Evolutionary conservation across 2,797 vertebrate species (phyloP).

Genomic region (Sebastiscus tertius): DNA sequence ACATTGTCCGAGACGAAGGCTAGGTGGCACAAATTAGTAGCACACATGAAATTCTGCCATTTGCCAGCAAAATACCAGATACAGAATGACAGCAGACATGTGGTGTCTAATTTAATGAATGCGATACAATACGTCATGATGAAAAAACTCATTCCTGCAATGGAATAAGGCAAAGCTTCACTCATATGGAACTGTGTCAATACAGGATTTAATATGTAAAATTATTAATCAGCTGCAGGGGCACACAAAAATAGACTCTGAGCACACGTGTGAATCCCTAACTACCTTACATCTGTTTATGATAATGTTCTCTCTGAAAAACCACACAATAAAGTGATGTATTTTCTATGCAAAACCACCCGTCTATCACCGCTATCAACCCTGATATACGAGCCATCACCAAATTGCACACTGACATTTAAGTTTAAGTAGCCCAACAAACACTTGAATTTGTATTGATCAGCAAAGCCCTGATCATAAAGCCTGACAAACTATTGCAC

Average conservation of each 20-base stretch:
- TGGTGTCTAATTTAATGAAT: not conserved
- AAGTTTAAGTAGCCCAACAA: constrained; percentile 1
- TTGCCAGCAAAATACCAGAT: not conserved
- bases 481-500: constrained; percentile 14
- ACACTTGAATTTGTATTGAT: constrained; percentile 22
- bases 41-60: not conserved
- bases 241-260: not conserved
- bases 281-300: not conserved
- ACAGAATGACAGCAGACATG: not conserved
- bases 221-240: not conserved
- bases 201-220: not conserved
- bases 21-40: not conserved
- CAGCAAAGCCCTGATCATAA: constrained; percentile 35
- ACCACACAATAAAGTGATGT: not conserved
- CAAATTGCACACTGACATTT: not conserved
- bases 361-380: not conserved
- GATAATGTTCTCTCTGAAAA: not conserved
- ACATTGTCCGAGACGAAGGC: not conserved
- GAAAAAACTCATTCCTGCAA: not conserved
- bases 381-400: not conserved
- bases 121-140: not conserved
- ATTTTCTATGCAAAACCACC: not conserved
- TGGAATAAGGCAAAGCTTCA: not conserved
- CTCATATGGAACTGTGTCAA: not conserved
- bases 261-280: not conserved